These are phyloP conservation scores for Podarcis siculus DNA, from an alignment of 2,797 vertebrate genomes.

Conservation along the genomic window DNA sequence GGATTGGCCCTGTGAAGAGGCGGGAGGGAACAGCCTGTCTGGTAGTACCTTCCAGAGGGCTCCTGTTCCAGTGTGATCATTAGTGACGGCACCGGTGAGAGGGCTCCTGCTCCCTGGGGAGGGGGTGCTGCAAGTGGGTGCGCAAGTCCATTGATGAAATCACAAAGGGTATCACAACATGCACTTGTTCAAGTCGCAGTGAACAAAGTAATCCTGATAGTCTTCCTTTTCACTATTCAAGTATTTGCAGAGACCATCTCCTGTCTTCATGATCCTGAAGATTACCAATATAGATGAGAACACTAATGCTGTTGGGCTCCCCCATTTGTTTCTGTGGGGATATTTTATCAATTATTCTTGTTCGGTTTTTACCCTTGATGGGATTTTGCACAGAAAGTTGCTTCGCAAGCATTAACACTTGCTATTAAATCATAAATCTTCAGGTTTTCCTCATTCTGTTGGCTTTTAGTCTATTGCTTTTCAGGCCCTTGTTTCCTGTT, in stretches of 20 bases:
- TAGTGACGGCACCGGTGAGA: no score
- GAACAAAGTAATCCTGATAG: not conserved
- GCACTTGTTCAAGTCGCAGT: not conserved
- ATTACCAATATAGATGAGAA: not conserved
- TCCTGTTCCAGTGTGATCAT: no score
- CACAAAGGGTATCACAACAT: no score
- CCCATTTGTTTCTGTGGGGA: not conserved
- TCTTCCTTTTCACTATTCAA: not conserved
- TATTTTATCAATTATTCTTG: not conserved
- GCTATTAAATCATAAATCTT: constrained; percentile 31
- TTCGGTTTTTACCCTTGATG: not conserved
- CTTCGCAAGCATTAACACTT: not conserved
- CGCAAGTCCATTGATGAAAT: no score
- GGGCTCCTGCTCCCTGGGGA: no score
- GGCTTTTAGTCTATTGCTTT: not conserved
- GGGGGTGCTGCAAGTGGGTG: no score
- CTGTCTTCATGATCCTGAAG: not conserved
- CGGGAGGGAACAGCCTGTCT: no score
- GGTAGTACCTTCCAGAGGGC: no score
- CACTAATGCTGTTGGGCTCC: not conserved
- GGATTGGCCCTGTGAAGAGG: no score
- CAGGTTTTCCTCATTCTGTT: not conserved
- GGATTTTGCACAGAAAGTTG: not conserved
- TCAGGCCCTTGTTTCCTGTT: not conserved
- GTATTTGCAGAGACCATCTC: not conserved